A percentile compares a stretch with the other conserved stretches of the same genome.
These are phyloP conservation scores for Meta bourneti DNA, from an alignment of 2,888 invertebrate genomes.

Conservation along the genomic window DNA sequence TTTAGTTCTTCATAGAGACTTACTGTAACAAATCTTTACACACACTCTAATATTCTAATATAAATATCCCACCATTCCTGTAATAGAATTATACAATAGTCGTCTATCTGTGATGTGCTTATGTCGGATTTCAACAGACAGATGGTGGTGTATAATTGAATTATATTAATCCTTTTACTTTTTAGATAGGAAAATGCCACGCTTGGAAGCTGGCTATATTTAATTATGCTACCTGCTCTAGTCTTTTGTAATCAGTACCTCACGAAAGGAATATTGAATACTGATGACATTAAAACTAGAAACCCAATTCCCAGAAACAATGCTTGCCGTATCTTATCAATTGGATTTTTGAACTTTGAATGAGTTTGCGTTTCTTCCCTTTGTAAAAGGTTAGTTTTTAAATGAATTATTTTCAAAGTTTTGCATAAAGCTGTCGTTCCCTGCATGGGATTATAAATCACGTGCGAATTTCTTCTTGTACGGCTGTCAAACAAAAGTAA, in stretches of 20 bases:
- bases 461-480: too few species aligned
- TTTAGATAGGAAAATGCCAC: neutral
- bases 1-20: too few species aligned
- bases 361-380: neutral
- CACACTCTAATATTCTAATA: too few species aligned
- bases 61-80: too few species aligned
- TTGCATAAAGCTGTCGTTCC: neutral
- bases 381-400: neutral
- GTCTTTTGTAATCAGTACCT: neutral
- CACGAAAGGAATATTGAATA: neutral
- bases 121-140: neutral
- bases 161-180: neutral
- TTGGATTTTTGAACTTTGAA: neutral
- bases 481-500: too few species aligned
- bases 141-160: neutral
- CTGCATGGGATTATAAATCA: too few species aligned
- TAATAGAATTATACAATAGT: too few species aligned
- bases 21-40: too few species aligned
- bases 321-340: neutral
- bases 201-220: neutral
- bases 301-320: neutral
- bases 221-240: neutral
- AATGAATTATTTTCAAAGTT: neutral
- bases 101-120: too few species aligned
- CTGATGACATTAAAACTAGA: neutral